phyloP scores from a whole-genome alignment of 2,888 invertebrate species.

The Erpobdella octoculata region DNA sequence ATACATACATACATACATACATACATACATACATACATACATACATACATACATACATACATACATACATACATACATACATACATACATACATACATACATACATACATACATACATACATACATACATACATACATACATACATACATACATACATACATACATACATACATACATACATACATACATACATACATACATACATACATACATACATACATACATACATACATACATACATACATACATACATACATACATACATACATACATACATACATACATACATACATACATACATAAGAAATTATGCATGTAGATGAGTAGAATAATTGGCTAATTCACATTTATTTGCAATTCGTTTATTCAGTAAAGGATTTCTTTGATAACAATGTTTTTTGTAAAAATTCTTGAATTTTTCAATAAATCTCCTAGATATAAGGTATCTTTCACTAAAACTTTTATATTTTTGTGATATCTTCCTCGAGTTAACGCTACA shows the following conservation, averaged over 20 bases:
- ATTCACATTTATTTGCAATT: too few relatives aligned
- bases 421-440: too few relatives aligned
- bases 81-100: slow-evolving; percentile 1
- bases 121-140: slow-evolving; percentile 1
- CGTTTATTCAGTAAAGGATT: too few relatives aligned
- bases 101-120: too few relatives aligned
- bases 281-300: slow-evolving; percentile 1
- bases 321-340: too few relatives aligned
- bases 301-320: too few relatives aligned
- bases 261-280: slow-evolving; percentile 1
- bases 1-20: slow-evolving; percentile 21
- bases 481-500: too few relatives aligned
- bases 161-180: slow-evolving; percentile 1
- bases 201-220: slow-evolving; percentile 1
- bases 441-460: too few relatives aligned
- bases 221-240: slow-evolving; percentile 1
- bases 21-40: slow-evolving; percentile 20
- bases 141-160: slow-evolving; percentile 1
- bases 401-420: too few relatives aligned
- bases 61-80: slow-evolving; percentile 1
- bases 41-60: slow-evolving; percentile 5
- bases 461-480: too few relatives aligned
- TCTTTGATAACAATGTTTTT: too few relatives aligned
- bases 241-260: slow-evolving; percentile 1
- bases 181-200: slow-evolving; percentile 1